Base-by-base conservation (phyloP, 2,113 vertebrate species). In the Rhagologus leucostigma region DNA sequence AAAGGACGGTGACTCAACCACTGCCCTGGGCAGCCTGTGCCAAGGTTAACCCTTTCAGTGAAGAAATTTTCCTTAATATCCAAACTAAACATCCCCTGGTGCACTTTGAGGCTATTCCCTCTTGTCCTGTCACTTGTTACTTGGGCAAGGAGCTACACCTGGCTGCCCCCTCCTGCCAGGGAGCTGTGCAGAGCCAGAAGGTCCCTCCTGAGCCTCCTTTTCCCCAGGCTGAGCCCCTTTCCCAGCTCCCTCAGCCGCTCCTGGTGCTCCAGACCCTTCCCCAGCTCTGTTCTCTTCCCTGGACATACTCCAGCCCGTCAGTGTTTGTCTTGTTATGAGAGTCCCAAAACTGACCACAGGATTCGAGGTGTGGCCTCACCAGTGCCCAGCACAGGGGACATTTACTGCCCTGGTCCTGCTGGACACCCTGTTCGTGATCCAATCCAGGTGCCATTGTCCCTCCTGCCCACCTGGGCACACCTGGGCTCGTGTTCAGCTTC, bases 281-380 rank as follows among this genome's bases (percentile, higher is more conserved):
- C 53, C n/a, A 60, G 8, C 13, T 60, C 35, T 0, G 0, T 33
- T 52, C 7, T 9, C 3, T 9, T n/a, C 53, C 0, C 23, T 56
- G 47, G 24, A 17, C 21, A 0, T 0, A 0, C 27, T 55, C 47
- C n/a, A 55, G 8, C 18, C 4, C 15, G 18, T 65, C 57, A 6
- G 5, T 37, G 32, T 13, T 24, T 4, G 16, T 41, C 3, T 47
- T 8, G 14, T 6, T 6, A 1, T 24, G 42, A 57, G 49, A 4
- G 1, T 2, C 30, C 35, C 13, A 22, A 22, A 64, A 30, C 1
- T 47, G 49, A 23, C 10, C 10, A 20, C 67, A 63, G 11, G 3
- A 29, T 2, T 35, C 0, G 2, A 50, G 55, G 2, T 39, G 20
- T 10, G 15, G 8, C 27, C 16, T 19, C 79, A 30, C 1, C n/a